These are phyloP conservation scores for Leptodactylus fallax DNA, from an alignment of 2,797 vertebrate species.

Conservation along the genomic window DNA sequence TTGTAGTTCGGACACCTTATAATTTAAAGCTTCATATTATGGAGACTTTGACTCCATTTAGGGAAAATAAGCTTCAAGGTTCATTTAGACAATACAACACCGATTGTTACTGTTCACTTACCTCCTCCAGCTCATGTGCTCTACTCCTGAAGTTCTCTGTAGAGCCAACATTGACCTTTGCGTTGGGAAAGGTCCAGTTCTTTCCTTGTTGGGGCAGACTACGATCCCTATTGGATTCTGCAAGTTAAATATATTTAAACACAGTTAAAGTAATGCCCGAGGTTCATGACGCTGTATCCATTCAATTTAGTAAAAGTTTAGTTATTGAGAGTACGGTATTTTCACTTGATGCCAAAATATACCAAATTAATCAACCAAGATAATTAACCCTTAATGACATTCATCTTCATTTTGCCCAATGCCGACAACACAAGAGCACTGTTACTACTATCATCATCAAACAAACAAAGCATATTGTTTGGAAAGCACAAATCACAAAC, in stretches of 20 bases:
- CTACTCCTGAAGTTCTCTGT: slow-evolving; percentile 87
- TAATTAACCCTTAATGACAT: neutral
- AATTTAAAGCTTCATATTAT: too few relatives aligned
- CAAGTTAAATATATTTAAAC: slow-evolving; percentile 50
- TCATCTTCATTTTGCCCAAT: neutral
- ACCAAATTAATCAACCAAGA: neutral
- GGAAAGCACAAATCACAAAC: slow-evolving; percentile 69
- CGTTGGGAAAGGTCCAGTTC: slow-evolving; percentile 95
- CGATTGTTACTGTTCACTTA: neutral
- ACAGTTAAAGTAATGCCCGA: neutral
- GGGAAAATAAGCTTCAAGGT: too few relatives aligned
- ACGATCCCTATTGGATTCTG: slow-evolving; percentile 77
- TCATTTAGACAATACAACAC: neutral
- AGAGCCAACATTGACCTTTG: slow-evolving; percentile 82
- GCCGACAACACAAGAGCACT: neutral
- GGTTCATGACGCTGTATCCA: neutral
- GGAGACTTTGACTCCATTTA: too few relatives aligned
- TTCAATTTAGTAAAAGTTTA: neutral
- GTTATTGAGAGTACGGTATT: neutral
- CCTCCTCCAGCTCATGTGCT: slow-evolving; percentile 80
- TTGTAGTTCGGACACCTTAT: too few relatives aligned
- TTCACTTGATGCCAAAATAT: neutral
- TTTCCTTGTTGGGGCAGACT: slow-evolving; percentile 80
- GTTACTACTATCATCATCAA: neutral
- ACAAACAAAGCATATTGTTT: neutral